Percentiles rank a stretch among this genome's conserved stretches.
These are phyloP conservation scores for Butorides virescens DNA, from an alignment of 2,113 vertebrate species.

Conservation along the genomic window DNA sequence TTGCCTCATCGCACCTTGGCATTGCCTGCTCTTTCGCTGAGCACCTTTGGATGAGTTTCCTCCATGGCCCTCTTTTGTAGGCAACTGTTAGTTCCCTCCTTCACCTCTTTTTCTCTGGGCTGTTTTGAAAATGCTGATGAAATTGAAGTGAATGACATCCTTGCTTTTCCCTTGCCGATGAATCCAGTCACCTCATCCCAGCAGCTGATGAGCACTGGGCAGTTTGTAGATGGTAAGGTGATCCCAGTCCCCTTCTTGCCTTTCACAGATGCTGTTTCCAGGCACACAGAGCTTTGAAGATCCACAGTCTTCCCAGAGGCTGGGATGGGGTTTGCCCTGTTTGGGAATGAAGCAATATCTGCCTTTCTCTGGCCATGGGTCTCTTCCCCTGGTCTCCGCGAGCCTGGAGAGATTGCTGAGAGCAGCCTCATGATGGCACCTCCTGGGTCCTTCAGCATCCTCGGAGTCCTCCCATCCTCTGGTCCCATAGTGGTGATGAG, in stretches of 20 bases:
- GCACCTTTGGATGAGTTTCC: not conserved
- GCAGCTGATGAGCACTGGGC: rapidly evolving
- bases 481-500: rapidly evolving
- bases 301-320: not conserved
- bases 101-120: not conserved
- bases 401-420: not conserved
- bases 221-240: not conserved
- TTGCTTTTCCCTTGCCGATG: not conserved
- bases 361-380: not conserved
- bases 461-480: not conserved
- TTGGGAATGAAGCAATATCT: not conserved
- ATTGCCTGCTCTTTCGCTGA: not conserved
- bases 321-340: not conserved
- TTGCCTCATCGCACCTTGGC: not conserved
- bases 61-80: not conserved
- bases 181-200: not conserved
- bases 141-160: not conserved
- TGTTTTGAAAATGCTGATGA: not conserved
- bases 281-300: not conserved
- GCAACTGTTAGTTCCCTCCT: not conserved
- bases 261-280: not conserved
- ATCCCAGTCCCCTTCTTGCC: not conserved
- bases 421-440: not conserved
- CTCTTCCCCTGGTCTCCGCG: rapidly evolving
- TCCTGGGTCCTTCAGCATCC: not conserved